Conservation (phyloP, 2,113 vertebrate genomes). For the Riparia riparia region DNA sequence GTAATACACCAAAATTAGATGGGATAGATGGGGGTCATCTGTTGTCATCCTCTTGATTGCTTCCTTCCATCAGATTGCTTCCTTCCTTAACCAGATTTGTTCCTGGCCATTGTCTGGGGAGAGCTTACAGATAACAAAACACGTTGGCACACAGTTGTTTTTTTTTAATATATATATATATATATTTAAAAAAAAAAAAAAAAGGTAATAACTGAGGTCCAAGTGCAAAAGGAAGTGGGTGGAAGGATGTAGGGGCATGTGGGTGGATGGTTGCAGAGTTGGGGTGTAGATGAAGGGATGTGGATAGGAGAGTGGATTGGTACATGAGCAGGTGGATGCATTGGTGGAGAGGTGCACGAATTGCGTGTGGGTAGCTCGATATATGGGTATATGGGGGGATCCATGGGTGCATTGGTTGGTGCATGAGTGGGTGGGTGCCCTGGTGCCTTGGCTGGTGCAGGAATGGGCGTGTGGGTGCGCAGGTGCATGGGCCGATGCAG, state of each 20-base stretch:
- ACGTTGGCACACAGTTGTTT: neutral
- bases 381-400: neutral
- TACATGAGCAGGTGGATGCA: neutral
- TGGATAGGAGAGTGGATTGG: neutral
- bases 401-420: neutral
- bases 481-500: neutral
- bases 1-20: neutral
- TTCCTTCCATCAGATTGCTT: neutral
- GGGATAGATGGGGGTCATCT: neutral
- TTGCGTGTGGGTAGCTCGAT: neutral
- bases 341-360: neutral
- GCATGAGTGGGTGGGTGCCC: rapidly evolving
- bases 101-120: neutral
- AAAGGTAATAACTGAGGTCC: too few relatives aligned
- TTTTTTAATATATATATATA: too few relatives aligned
- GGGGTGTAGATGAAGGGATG: too few relatives aligned
- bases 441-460: neutral
- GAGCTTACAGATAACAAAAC: neutral
- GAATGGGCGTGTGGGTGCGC: neutral
- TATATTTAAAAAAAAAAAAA: neutral
- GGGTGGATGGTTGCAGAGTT: neutral
- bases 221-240: neutral
- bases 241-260: neutral
- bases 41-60: neutral
- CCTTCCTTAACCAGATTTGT: neutral